Evolutionary conservation across 2,888 invertebrate species (phyloP).

Genomic region (Cactoblastis cactorum): DNA sequence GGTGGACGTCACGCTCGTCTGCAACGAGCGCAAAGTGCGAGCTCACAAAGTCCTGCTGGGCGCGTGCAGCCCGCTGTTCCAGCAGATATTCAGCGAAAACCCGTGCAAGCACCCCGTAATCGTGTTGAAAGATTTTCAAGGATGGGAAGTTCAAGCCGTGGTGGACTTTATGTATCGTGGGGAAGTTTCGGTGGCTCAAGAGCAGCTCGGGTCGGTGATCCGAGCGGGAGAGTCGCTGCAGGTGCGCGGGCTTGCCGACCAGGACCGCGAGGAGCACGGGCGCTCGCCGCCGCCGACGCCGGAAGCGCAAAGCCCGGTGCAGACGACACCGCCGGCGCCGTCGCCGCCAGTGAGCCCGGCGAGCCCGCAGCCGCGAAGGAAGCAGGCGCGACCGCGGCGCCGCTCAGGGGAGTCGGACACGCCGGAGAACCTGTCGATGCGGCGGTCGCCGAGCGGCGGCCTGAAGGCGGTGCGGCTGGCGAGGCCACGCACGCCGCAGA

Average conservation of each 20-base stretch:
- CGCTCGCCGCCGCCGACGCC: conserved; percentile 62
- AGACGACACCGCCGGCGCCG: conserved; percentile 60
- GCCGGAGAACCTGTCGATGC: conserved; percentile 81
- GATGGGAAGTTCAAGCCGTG: conserved; percentile 93
- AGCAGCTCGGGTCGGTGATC: conserved; percentile 89
- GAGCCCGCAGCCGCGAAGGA: conserved; percentile 90
- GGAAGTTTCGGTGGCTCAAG: conserved; percentile 92
- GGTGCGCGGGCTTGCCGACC: conserved; percentile 87
- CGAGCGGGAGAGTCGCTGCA: conserved; percentile 93
- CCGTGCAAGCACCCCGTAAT: conserved; percentile 97
- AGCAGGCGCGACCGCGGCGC: conserved; percentile 91
- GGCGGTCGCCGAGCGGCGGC: conserved; percentile 68
- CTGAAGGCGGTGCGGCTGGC: conserved; percentile 65
- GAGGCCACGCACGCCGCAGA: conserved; percentile 60
- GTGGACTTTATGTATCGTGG: conserved; percentile 97
- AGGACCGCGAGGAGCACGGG: conserved; percentile 70
- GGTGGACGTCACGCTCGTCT: conserved; percentile 94
- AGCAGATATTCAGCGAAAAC: conserved; percentile 92
- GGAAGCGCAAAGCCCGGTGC: conserved; percentile 67
- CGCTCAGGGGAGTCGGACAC: conserved; percentile 86
- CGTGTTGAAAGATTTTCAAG: conserved; percentile 92
- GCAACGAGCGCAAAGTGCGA: conserved; percentile 90
- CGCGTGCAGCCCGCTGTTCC: conserved; percentile 93
- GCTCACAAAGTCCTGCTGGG: conserved; percentile 96
- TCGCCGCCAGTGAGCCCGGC: conserved; percentile 80